A percentile compares a stretch with the other conserved stretches of the same genome.
Evolutionary conservation across 2,113 vertebrate species (phyloP).

Genomic region (Talpa occidentalis): DNA sequence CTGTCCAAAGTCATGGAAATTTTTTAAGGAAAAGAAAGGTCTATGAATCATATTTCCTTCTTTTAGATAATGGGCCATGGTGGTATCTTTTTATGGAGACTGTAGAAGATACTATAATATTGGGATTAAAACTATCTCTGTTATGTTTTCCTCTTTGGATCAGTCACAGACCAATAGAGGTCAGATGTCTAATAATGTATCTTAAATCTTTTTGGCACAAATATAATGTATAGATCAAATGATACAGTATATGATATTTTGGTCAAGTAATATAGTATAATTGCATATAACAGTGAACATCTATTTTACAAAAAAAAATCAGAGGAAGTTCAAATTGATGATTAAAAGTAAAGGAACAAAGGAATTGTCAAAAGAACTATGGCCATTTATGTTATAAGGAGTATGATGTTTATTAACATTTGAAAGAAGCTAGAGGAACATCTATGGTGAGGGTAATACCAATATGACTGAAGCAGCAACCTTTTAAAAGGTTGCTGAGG

Average conservation of each 20-base stretch:
- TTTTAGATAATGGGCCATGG: neutral
- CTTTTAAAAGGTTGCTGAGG: neutral
- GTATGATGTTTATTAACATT: neutral
- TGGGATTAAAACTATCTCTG: neutral
- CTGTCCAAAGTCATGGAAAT: neutral
- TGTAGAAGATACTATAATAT: neutral
- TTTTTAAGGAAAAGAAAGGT: neutral
- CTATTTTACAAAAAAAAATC: neutral
- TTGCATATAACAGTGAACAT: neutral
- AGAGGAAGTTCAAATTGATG: neutral
- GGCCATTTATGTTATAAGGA: neutral
- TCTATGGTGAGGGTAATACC: neutral
- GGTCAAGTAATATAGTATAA: neutral
- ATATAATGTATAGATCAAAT: neutral
- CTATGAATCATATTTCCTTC: neutral
- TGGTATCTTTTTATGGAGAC: neutral
- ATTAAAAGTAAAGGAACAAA: neutral
- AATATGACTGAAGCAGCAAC: neutral
- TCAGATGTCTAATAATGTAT: neutral
- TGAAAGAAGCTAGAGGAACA: neutral
- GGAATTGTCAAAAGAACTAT: neutral
- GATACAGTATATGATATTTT: neutral
- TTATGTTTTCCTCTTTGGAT: neutral
- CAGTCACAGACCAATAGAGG: neutral
- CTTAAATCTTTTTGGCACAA: neutral